Evolutionary conservation across 2,113 vertebrate species (phyloP).

Genomic region (Marmota monax): DNA sequence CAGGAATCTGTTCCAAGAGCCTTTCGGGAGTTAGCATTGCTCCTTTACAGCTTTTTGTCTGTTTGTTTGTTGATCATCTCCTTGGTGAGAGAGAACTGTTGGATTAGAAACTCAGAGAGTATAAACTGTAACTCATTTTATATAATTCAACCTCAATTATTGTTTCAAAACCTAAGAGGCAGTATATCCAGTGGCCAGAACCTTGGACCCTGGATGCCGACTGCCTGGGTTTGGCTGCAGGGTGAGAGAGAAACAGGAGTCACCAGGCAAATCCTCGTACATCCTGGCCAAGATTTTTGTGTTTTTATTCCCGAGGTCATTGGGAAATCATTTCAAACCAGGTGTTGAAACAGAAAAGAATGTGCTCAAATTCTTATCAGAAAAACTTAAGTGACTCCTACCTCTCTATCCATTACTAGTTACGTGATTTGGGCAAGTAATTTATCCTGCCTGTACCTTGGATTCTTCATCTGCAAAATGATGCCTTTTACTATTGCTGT

Average conservation of each 20-base stretch:
- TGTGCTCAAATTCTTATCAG: background rate
- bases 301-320: background rate
- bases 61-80: background rate
- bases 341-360: conserved; percentile 12
- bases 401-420: background rate
- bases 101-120: background rate
- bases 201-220: background rate
- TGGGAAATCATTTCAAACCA: background rate
- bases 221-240: background rate
- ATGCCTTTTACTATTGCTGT: background rate
- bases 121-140: background rate
- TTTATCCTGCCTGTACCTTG: background rate
- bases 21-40: background rate
- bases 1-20: background rate
- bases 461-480: background rate
- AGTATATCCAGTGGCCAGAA: background rate
- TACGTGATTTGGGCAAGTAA: background rate
- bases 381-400: background rate
- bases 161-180: background rate
- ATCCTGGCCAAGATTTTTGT: background rate
- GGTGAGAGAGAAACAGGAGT: background rate
- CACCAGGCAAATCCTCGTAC: background rate
- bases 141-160: background rate
- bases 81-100: conserved; percentile 28
- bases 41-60: background rate